Evolutionary conservation across 2,113 vertebrate species (phyloP).

Genomic region (Dipodomys ordii): DNA sequence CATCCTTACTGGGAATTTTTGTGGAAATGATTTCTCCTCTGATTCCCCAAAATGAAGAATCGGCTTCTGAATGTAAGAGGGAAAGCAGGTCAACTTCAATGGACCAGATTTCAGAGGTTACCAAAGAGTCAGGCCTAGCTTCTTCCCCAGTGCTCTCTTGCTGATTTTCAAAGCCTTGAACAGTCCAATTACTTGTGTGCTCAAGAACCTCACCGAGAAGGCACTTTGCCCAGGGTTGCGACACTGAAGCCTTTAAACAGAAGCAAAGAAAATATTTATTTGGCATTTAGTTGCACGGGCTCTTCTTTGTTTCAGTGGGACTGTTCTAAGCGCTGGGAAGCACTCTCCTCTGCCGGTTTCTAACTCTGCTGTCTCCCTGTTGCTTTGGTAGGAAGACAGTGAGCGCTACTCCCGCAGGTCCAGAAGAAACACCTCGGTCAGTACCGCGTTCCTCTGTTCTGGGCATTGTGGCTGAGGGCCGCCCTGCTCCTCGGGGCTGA

Average conservation of each 20-base stretch:
- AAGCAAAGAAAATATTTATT: background rate
- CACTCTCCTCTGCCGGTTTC: conserved; percentile 4
- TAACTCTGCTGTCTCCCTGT: conserved; percentile 74
- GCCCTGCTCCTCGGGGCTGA: no score
- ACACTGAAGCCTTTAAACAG: background rate
- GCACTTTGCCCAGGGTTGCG: background rate
- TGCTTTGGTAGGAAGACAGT: conserved; percentile 94
- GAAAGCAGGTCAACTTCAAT: background rate
- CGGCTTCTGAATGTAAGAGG: background rate
- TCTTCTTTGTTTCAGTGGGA: accelerated
- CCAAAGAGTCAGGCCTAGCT: background rate
- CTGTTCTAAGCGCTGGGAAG: background rate
- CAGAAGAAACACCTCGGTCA: conserved; percentile 93
- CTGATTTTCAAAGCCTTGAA: background rate
- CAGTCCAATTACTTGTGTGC: no score
- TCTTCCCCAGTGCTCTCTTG: background rate
- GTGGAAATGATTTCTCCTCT: background rate
- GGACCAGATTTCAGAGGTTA: background rate
- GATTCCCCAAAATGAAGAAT: background rate
- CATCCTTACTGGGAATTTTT: background rate
- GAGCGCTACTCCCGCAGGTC: conserved; percentile 94
- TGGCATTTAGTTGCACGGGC: background rate
- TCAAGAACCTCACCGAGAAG: background rate
- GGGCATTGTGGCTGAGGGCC: accelerated
- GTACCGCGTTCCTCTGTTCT: conserved; percentile 79